Evolutionary conservation across 1,140 invertebrate species (phyloP), one percentile per base, ranked within the genome.

Genomic region (Drosophila setifemur): DNA sequence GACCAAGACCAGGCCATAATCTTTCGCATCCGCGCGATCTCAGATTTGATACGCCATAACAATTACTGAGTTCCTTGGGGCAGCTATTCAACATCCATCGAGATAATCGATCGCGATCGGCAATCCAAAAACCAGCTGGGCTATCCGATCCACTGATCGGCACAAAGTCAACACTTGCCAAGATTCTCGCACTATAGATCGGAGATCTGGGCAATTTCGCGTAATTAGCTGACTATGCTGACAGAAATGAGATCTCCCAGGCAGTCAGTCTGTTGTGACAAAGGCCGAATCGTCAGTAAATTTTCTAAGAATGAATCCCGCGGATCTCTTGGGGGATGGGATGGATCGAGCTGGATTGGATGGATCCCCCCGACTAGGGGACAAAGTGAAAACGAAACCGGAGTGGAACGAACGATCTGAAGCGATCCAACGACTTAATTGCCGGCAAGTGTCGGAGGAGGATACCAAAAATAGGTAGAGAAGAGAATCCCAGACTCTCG

Each of bases 401-500:
- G 43, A 45, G 28, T 23, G 29, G 4, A 18, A 9, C 3, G 52
- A 54, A 29, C 31, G 35, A 66, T 66, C 48, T 42, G n/a, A n/a
- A 33, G 7, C 33, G 18, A 42, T 50, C 60, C 63, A 67, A 69
- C 40, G 49, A 54, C 48, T 68, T 69, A 69, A 69, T 69, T 69
- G 50, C 61, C 43, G 28, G 63, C 66, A 69, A 70, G 64, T 70
- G 66, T 70, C 67, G 66, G 57, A 37, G 60, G 57, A 70, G 66
- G 35, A 70, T 70, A 26, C 66, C 43, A 60, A 70, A 70, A 70
- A 70, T 70, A 70, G 67, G 67, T 70, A 70, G 66, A 49, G 66
- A 55, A 18, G 29, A 67, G 49, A 53, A 44, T 53, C 64, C 48
- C 49, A 68, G 47, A 68, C 61, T 40, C 44, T 49, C 23, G 28